Evolutionary conservation across 2,888 invertebrate species (phyloP).

Genomic region (Ypsolopha scabrella): DNA sequence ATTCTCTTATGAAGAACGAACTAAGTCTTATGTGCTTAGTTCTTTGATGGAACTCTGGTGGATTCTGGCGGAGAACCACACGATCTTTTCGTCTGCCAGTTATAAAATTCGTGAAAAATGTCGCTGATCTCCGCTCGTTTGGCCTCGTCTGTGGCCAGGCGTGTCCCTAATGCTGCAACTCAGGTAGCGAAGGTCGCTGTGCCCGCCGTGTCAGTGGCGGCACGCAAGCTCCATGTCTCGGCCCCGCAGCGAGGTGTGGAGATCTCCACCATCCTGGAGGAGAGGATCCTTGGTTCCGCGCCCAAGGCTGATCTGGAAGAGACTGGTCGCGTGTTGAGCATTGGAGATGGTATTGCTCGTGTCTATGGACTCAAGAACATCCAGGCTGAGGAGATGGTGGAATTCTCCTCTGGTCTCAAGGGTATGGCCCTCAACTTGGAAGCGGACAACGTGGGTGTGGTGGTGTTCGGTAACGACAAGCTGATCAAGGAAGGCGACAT

Average conservation of each 20-base stretch:
- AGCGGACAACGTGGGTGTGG: conserved; percentile 99
- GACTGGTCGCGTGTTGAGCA: conserved; percentile 97
- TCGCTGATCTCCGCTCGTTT: conserved; percentile 92
- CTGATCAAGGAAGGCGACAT: conserved; percentile 99
- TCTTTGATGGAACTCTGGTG: too few species aligned
- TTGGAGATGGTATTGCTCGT: conserved; percentile 99
- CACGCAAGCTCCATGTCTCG: conserved; percentile 86
- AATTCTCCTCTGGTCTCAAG: conserved; percentile 99
- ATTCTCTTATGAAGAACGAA: too few species aligned
- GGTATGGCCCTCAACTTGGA: conserved; percentile 99
- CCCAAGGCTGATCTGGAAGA: conserved; percentile 94
- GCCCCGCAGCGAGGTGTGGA: conserved; percentile 86
- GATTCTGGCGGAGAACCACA: conserved; percentile 59
- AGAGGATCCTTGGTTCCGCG: conserved; percentile 95
- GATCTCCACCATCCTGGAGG: conserved; percentile 97
- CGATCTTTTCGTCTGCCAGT: conserved; percentile 51
- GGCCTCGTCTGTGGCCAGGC: conserved; percentile 90
- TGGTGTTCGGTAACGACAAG: conserved; percentile 99
- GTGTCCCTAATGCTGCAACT: conserved; percentile 85
- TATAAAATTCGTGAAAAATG: conserved; percentile 74
- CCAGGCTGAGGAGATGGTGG: conserved; percentile 99
- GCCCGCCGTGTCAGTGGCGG: conserved; percentile 80
- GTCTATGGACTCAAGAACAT: conserved; percentile 99
- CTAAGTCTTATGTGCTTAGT: too few species aligned
- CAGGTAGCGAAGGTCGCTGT: conserved; percentile 82